Percentiles rank a stretch among this genome's conserved stretches.
Evolutionary conservation across 2,888 invertebrate genomes (phyloP).

Genomic region (Spodoptera picta): DNA sequence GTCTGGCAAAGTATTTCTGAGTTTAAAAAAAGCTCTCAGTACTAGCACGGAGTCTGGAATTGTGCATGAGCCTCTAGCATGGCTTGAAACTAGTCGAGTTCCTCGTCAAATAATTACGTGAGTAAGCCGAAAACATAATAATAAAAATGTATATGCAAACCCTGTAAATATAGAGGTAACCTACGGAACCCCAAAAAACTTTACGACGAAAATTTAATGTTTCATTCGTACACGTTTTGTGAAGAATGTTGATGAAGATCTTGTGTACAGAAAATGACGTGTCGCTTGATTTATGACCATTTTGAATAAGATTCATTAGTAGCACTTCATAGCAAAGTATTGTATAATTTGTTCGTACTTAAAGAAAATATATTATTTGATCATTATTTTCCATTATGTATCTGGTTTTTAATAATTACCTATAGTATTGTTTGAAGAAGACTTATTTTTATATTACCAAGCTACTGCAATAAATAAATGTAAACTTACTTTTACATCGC

Average conservation of each 20-base stretch:
- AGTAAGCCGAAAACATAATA: too few relatives aligned
- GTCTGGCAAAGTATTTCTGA: too few relatives aligned
- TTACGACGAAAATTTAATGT: conserved; percentile 28
- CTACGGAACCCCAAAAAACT: conserved; percentile 15
- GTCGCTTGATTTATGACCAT: conserved; percentile 31
- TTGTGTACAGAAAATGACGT: conserved; percentile 13
- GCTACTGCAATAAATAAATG: too few relatives aligned
- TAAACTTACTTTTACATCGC: too few relatives aligned
- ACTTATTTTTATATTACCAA: background rate
- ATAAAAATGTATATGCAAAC: too few relatives aligned
- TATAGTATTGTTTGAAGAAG: background rate
- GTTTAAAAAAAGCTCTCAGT: too few relatives aligned
- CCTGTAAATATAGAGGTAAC: too few relatives aligned
- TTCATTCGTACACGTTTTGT: conserved; percentile 36
- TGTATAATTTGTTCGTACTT: background rate
- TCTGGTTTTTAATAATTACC: too few relatives aligned
- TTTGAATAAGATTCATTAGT: conserved; percentile 45
- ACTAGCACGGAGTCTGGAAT: too few relatives aligned
- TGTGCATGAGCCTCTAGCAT: too few relatives aligned
- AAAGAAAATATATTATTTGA: background rate
- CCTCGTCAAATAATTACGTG: too few relatives aligned
- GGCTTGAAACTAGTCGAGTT: too few relatives aligned
- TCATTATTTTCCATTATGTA: background rate
- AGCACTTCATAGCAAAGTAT: background rate
- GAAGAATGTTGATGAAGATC: conserved; percentile 24